These are phyloP conservation scores for Anarhynchus alexandrinus DNA, from an alignment of 2,113 vertebrate species.

Conservation along the genomic window DNA sequence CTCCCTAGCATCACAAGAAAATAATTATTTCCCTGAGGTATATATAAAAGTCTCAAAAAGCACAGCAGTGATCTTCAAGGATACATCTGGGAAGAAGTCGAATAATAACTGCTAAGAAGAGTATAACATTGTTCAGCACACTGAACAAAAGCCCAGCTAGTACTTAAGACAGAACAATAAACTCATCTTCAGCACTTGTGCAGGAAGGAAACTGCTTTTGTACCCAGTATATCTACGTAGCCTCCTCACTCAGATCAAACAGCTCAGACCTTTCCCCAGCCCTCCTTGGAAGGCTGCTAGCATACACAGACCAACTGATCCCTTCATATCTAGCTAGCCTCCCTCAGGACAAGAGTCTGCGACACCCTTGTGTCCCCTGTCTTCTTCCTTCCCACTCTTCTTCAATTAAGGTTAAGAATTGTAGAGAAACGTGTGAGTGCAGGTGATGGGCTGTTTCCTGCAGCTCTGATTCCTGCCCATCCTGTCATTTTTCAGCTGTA, in stretches of 20 bases:
- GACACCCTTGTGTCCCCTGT: fast-evolving
- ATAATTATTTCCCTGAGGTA: background rate
- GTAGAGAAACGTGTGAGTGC: fast-evolving
- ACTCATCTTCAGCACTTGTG: background rate
- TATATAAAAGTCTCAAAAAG: background rate
- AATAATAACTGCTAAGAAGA: background rate
- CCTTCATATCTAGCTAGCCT: background rate
- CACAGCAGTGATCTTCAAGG: background rate
- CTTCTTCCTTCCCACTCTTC: background rate
- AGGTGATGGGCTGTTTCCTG: background rate
- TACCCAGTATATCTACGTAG: fast-evolving
- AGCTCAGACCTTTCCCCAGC: background rate
- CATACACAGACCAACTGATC: background rate
- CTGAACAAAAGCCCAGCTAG: background rate
- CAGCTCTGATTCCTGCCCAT: background rate
- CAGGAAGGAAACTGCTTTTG: background rate
- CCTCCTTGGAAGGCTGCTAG: background rate
- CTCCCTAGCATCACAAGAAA: background rate
- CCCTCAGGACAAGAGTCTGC: background rate
- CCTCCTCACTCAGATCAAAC: background rate
- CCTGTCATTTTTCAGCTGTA: background rate
- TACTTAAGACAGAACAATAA: background rate
- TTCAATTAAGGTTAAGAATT: background rate
- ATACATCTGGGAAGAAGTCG: background rate
- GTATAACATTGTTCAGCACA: background rate